These are phyloP conservation scores for Ceratoteleas bidentatus DNA, from an alignment of 1,140 invertebrate genomes.

Conservation along the genomic window DNA sequence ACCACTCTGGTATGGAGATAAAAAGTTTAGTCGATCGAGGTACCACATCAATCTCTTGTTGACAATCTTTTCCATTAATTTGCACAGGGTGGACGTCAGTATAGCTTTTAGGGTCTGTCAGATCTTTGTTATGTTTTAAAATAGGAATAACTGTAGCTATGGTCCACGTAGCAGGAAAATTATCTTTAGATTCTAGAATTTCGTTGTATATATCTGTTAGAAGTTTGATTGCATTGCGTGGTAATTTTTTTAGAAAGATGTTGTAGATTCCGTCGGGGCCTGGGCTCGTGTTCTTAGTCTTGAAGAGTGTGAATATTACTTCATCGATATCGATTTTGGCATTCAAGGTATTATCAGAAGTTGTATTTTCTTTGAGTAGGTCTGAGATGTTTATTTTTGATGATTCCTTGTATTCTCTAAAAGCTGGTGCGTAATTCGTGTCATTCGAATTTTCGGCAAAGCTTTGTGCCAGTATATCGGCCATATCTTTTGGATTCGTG, in stretches of 20 bases:
- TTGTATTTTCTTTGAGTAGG: background rate
- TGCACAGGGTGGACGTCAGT: background rate
- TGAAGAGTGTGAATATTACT: background rate
- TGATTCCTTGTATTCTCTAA: background rate
- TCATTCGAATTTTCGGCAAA: slow-evolving; percentile 1
- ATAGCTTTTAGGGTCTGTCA: background rate
- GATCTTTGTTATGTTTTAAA: slow-evolving; percentile 16
- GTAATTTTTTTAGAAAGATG: slow-evolving; percentile 20
- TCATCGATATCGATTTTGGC: background rate
- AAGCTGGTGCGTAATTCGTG: background rate
- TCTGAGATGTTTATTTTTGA: background rate
- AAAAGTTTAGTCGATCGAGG: background rate
- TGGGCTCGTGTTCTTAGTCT: slow-evolving; percentile 6
- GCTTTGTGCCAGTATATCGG: background rate
- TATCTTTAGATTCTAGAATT: slow-evolving; percentile 2
- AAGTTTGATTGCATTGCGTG: background rate
- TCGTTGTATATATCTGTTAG: slow-evolving; percentile 1
- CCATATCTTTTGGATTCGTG: background rate
- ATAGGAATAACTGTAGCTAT: no score
- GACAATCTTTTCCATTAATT: background rate
- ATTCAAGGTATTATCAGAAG: background rate
- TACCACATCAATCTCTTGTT: background rate
- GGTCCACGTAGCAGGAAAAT: no score
- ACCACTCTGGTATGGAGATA: background rate
- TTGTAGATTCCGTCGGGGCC: slow-evolving; percentile 17